Evolutionary conservation across 2,888 invertebrate species (phyloP), one percentile per base, ranked within the genome.

Genomic region (Agonopterix arenella): DNA sequence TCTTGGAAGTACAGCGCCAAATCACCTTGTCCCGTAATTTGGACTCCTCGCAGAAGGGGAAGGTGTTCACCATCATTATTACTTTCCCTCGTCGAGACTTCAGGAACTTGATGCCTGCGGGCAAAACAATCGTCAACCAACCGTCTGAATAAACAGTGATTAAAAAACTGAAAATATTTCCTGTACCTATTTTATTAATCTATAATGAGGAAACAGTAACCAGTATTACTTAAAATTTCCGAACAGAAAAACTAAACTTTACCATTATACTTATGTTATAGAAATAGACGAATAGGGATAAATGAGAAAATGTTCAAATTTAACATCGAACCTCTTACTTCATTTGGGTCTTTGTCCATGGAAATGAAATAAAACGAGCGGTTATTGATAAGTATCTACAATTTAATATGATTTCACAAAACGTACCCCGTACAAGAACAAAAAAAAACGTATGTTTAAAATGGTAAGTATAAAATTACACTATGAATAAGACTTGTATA

Each of bases 51-150:
- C 90, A 90, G 68, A 90, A 90, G 4, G 90, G 89, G 60, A 90
- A 90, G 45, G 89, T 90, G 61, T 90, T 90, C 70, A 90, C 89
- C 85, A 90, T 84, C 89, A 90, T 90, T 57, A 90, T 88, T 47
- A 90, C 79, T 65, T 90, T 90, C 51, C 90, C 90, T 44, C 89
- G 89, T 1, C 90, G 80, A 37, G 90, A 90, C 65, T 86, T 86
- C 63, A 89, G 70, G 75, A 89, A 90, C 66, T 85, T 81, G 66
- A 89, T 89, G 70, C 89, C 89, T 89, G 85, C 58, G 72, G 70
- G 66, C 78, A 69, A 81, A 73, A 60, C 55, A 58, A 50, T 61
- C 52, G 76, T 84, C 75, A 84, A 76, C 66, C 53, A 62, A 62
- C 59, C 55, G 53, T 48, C 48, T 36, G 45, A 52, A 8, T 49